Conservation (phyloP, 2,797 vertebrate genomes). For the Lepus oiostolus region DNA sequence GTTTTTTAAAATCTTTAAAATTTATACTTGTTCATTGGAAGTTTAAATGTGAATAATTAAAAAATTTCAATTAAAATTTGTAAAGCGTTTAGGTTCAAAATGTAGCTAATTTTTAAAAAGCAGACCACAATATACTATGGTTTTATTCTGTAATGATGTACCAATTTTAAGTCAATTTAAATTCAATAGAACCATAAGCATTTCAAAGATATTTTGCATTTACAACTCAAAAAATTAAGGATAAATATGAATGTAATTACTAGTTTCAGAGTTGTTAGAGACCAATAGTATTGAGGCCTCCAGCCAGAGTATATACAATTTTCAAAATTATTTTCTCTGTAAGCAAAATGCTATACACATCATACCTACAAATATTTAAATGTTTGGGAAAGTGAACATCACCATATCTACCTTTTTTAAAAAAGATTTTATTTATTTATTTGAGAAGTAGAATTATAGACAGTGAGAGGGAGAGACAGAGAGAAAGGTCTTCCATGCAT, state of each 20-base stretch:
- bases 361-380: background rate
- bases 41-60: background rate
- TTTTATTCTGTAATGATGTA: conserved; percentile 29
- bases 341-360: background rate
- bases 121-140: background rate
- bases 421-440: too few species aligned
- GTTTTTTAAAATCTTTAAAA: background rate
- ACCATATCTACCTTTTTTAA: background rate
- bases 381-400: background rate
- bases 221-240: conserved; percentile 25
- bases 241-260: background rate
- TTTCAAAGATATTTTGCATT: conserved; percentile 20
- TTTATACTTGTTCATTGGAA: background rate
- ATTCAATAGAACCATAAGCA: conserved; percentile 3
- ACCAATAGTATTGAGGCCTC: background rate
- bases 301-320: background rate
- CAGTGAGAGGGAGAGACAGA: too few species aligned
- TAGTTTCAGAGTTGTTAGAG: background rate
- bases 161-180: conserved; percentile 47
- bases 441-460: too few species aligned
- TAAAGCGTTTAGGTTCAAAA: background rate
- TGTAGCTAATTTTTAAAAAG: background rate
- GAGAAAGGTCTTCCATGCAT: too few species aligned
- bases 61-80: conserved; percentile 19
- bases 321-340: background rate